Evolutionary conservation across 1,140 invertebrate genomes (phyloP), one percentile per base, ranked within the genome.

Genomic region (Lutraria rhynchaena): DNA sequence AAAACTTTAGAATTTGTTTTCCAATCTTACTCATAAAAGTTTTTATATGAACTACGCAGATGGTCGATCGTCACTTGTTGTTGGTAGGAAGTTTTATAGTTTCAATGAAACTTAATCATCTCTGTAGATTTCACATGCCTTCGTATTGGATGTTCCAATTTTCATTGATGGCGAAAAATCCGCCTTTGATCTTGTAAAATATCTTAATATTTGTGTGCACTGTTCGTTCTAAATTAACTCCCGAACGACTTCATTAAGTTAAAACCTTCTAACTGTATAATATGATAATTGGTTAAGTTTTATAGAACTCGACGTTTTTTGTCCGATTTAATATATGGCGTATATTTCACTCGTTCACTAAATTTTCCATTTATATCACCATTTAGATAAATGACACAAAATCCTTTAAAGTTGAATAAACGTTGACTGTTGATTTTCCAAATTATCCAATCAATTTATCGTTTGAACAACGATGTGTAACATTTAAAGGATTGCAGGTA

Each of bases 301-400:
- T 9, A 46, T 67, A 46, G 3, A 22, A 33, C 15, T 27, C 35
- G n/a, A 1, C 27, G 44, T 27, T 67, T 41, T n/a, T 67, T 46
- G 41, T 49, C 27, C 49, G 31, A 67, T 27, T 5, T 22, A 55
- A 55, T 3, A 55, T 41, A 22, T 55, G 37, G 19, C 19, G 44
- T 31, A 46, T 49, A 41, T 19, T 46, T 13, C 13, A 17, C 1
- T 51, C 63, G 27, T 67, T 67, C 13, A 67, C 44, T 46, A 46
- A 46, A 46, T 46, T 27, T 67, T 27, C 41, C 63, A 46, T 46
- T 67, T 46, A 67, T n/a, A 46, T 46, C 44, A 29, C 31, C 63
- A 29, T 67, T 67, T 67, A 46, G 63, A 29, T 67, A 67, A 67
- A 46, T 31, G 41, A 11, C 49, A 31, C 33, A 63, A 63, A 67